These are phyloP conservation scores for Dilophus febrilis DNA, from an alignment of 2,888 invertebrate genomes.

Conservation along the genomic window DNA sequence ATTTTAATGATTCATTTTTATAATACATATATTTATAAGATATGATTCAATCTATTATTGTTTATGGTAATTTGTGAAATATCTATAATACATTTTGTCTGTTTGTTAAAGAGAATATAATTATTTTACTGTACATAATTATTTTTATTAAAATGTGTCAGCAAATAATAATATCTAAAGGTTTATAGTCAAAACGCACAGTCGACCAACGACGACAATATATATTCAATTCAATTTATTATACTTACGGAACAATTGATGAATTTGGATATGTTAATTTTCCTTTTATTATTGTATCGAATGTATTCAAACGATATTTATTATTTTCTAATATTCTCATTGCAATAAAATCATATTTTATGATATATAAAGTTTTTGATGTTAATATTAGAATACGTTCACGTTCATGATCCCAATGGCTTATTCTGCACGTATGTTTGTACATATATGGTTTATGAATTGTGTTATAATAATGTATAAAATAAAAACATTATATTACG, in stretches of 20 bases:
- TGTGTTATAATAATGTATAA: constrained; percentile 1
- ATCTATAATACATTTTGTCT: no score
- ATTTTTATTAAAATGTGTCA: no score
- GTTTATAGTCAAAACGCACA: no score
- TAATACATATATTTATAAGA: no score
- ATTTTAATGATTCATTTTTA: no score
- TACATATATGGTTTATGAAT: no score
- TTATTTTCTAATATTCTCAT: constrained; percentile 53
- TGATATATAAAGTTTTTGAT: constrained; percentile 50
- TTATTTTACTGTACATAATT: no score
- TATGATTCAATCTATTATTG: no score
- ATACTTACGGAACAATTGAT: constrained; percentile 70
- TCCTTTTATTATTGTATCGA: constrained; percentile 58
- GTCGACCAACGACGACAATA: neutral
- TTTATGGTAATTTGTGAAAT: no score
- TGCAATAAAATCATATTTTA: constrained; percentile 76
- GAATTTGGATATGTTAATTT: constrained; percentile 65
- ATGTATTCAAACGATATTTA: constrained; percentile 45
- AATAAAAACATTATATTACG: neutral
- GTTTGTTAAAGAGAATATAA: no score
- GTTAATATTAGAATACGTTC: constrained; percentile 62
- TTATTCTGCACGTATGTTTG: constrained; percentile 53
- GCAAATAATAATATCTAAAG: no score
- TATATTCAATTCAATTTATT: neutral
- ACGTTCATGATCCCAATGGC: constrained; percentile 73